Percentiles rank a stretch among this genome's conserved stretches.
These are phyloP conservation scores for Anastrepha obliqua DNA, from an alignment of 1,140 invertebrate genomes.

Conservation along the genomic window DNA sequence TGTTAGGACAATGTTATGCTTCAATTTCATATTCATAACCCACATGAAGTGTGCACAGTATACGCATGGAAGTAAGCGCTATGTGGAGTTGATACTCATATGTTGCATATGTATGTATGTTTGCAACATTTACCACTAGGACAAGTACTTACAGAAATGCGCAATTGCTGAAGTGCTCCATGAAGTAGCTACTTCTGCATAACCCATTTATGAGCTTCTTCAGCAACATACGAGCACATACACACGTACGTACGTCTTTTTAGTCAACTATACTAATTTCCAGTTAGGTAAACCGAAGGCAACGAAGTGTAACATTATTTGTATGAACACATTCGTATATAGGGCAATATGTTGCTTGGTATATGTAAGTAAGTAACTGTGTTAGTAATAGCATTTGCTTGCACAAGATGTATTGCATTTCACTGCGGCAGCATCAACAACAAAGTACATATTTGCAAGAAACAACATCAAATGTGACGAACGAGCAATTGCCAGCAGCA, in stretches of 20 bases:
- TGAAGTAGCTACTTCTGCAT: background rate
- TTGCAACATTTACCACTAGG: background rate
- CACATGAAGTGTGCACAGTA: background rate
- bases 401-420: constrained; percentile 14
- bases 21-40: constrained; percentile 17
- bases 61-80: background rate
- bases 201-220: background rate
- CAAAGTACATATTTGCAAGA: background rate
- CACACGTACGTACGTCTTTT: background rate
- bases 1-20: background rate
- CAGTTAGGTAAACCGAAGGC: background rate
- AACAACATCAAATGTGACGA: background rate
- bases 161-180: background rate
- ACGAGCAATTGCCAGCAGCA: background rate
- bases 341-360: background rate
- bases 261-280: background rate
- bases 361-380: background rate
- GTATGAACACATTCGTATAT: background rate
- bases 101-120: background rate
- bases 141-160: background rate
- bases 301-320: constrained; percentile 5
- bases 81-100: background rate
- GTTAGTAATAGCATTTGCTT: background rate
- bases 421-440: constrained; percentile 1
- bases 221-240: background rate